Evolutionary conservation across 2,113 vertebrate genomes (phyloP).

Genomic region (Psittacula cyanocephala): DNA sequence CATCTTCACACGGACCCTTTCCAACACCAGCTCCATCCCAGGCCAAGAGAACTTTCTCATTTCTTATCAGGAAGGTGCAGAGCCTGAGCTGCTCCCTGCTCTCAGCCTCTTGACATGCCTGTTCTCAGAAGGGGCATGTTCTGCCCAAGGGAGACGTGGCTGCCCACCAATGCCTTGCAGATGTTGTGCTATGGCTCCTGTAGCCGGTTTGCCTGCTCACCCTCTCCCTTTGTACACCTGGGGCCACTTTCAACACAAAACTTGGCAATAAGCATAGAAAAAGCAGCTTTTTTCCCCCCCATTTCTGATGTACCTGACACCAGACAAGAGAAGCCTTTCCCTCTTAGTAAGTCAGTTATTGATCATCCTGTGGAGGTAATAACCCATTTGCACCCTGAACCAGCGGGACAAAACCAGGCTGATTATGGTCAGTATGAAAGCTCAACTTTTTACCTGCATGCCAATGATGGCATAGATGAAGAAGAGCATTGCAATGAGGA

Average conservation of each 20-base stretch:
- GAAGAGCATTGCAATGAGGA: constrained; percentile 97
- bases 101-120: background rate
- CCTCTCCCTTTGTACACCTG: background rate
- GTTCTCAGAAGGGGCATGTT: background rate
- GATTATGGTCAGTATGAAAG: background rate
- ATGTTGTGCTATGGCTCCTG: background rate
- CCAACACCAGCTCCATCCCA: background rate
- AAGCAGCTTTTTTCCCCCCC: background rate
- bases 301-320: background rate
- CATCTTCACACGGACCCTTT: background rate
- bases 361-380: background rate
- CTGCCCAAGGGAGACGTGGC: fast-evolving
- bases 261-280: background rate
- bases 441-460: constrained; percentile 85
- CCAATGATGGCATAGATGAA: constrained; percentile 98
- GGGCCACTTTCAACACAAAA: background rate
- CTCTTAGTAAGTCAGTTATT: background rate
- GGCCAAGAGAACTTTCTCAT: background rate
- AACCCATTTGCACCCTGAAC: background rate
- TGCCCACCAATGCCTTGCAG: background rate
- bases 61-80: background rate
- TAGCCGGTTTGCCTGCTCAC: background rate
- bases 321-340: background rate
- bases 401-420: background rate
- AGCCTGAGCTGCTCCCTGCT: background rate